A percentile compares a stretch with the other conserved stretches of the same genome.
These are phyloP conservation scores for Anoura caudifer DNA, from an alignment of 2,113 vertebrate genomes.

Conservation along the genomic window DNA sequence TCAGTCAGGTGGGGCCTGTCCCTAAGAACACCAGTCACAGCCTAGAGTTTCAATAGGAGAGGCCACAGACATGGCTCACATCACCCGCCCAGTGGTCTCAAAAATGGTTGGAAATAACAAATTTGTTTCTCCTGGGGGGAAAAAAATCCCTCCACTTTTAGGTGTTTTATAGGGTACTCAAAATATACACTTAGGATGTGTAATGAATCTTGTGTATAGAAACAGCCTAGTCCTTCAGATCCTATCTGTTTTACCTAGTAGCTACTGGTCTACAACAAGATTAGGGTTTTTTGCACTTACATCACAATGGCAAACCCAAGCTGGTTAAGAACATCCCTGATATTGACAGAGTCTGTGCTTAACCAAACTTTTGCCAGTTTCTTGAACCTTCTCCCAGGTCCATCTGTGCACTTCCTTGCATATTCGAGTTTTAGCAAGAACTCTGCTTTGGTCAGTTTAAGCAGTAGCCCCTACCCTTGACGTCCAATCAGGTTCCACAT, in stretches of 20 bases:
- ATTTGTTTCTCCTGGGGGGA: background rate
- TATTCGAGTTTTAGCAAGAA: background rate
- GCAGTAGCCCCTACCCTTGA: background rate
- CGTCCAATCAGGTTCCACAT: background rate
- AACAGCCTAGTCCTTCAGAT: background rate
- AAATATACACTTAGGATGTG: background rate
- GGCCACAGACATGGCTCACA: background rate
- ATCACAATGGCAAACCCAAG: background rate
- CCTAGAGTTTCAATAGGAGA: background rate
- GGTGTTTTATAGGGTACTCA: background rate
- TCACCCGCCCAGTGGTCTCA: background rate
- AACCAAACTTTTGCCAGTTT: background rate
- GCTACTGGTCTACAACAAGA: background rate
- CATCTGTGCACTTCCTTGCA: background rate
- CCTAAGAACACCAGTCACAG: background rate
- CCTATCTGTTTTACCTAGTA: background rate
- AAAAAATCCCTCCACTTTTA: background rate
- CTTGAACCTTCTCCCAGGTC: background rate
- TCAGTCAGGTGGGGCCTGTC: background rate
- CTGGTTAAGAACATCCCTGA: background rate
- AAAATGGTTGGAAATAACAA: background rate
- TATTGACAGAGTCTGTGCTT: background rate
- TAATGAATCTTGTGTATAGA: background rate
- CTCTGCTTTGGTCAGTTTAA: background rate
- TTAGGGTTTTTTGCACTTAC: background rate